Evolutionary conservation across 1,140 invertebrate species (phyloP).

Genomic region (Apocrypta bakeri): DNA sequence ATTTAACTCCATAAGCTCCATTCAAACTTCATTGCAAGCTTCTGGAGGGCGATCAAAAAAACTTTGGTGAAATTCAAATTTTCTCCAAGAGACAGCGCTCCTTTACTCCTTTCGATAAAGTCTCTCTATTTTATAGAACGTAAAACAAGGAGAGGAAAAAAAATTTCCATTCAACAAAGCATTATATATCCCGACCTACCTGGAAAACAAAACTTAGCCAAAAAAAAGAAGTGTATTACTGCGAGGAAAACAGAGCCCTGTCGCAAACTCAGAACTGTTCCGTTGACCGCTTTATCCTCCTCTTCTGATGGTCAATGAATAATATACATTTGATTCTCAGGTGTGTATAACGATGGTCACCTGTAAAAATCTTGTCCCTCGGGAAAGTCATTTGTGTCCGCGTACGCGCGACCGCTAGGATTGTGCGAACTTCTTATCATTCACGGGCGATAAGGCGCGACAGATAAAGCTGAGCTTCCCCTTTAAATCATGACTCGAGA

Average conservation of each 20-base stretch:
- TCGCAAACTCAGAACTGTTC: conserved; percentile 7
- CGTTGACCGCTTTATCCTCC: conserved; percentile 5
- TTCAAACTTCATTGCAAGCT: neutral
- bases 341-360: neutral
- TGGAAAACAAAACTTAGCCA: neutral
- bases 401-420: neutral
- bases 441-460: conserved; percentile 60
- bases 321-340: neutral
- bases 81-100: neutral
- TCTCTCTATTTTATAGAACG: neutral
- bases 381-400: neutral
- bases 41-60: neutral
- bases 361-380: conserved; percentile 2
- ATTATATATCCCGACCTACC: neutral
- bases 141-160: neutral
- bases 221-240: neutral
- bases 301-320: neutral
- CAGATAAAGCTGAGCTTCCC: conserved; percentile 56
- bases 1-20: neutral
- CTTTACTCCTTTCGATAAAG: neutral
- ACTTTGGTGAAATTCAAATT: neutral
- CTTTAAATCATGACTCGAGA: conserved; percentile 57
- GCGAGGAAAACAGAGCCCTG: neutral
- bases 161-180: neutral
- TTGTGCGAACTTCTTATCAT: conserved; percentile 61